A percentile compares a stretch with the other conserved stretches of the same genome.
Conservation (phyloP, 2,113 vertebrate genomes). For the Misgurnus mizolepis region DNA sequence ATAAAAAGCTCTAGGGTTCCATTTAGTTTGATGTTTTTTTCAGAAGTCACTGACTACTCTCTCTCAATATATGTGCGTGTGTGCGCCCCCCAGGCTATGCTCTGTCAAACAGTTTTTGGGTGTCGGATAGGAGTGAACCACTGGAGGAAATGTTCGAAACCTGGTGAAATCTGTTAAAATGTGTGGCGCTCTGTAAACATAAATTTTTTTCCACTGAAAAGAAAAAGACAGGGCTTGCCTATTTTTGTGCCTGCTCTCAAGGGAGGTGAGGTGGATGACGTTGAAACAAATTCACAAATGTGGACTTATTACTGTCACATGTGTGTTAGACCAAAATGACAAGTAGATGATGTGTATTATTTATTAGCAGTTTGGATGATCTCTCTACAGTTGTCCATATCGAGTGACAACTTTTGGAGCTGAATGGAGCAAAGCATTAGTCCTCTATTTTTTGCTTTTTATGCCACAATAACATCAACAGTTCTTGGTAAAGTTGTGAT, state of each 20-base stretch:
- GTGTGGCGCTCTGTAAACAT: background rate
- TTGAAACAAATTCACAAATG: conserved; percentile 9
- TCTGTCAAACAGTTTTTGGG: background rate
- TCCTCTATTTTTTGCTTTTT: no score
- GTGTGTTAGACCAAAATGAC: background rate
- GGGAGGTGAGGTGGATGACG: background rate
- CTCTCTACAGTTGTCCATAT: background rate
- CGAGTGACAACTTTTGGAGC: no score
- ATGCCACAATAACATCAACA: no score
- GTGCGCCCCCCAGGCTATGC: background rate
- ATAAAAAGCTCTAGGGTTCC: conserved; percentile 40
- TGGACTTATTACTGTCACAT: conserved; percentile 8
- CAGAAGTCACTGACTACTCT: conserved; percentile 37
- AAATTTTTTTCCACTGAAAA: conserved; percentile 17
- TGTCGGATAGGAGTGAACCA: background rate
- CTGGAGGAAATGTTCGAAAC: conserved; percentile 16
- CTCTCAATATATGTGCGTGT: background rate
- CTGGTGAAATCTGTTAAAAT: conserved; percentile 12
- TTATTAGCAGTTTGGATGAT: background rate
- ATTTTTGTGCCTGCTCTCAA: conserved; percentile 12
- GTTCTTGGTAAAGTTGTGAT: no score
- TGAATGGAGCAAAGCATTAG: no score
- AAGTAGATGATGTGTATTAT: background rate
- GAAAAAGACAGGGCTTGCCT: conserved; percentile 28
- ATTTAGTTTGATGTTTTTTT: conserved; percentile 52